phyloP scores from a whole-genome alignment of 2,797 vertebrate genomes.

The Eurystomus glaucurus region DNA sequence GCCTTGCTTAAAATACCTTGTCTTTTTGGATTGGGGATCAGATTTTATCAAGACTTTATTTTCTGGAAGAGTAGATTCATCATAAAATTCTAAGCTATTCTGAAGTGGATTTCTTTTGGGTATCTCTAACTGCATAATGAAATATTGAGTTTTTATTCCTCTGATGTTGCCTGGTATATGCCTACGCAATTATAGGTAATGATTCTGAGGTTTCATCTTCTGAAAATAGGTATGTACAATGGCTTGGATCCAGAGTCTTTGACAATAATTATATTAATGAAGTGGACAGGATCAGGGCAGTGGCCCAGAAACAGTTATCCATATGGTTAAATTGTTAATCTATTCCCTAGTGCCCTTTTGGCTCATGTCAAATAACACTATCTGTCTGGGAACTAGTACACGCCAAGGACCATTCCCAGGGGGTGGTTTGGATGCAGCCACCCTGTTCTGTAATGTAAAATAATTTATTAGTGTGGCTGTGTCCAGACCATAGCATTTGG shows the following conservation, averaged over 20 bases:
- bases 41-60: not conserved
- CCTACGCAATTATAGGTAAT: not conserved
- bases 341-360: slow-evolving; percentile 27
- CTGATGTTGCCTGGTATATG: not conserved
- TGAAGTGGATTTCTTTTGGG: not conserved
- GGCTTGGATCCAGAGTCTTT: not conserved
- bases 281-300: not conserved
- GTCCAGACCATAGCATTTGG: not conserved
- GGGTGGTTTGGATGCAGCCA: not conserved
- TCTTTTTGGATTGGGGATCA: not conserved
- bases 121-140: not conserved
- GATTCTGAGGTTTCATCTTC: not conserved
- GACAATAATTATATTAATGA: not conserved
- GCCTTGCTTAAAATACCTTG: not conserved
- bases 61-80: not conserved
- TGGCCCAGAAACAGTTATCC: not conserved
- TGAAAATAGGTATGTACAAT: not conserved
- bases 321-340: not conserved
- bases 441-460: not conserved
- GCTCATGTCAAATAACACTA: not conserved
- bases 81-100: not conserved
- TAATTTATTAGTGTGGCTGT: not conserved
- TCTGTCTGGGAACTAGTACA: slow-evolving; percentile 1
- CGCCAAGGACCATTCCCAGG: not conserved
- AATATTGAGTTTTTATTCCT: not conserved